These are phyloP conservation scores for Matsumurasca onukii DNA, from an alignment of 1,140 invertebrate species.

Conservation along the genomic window DNA sequence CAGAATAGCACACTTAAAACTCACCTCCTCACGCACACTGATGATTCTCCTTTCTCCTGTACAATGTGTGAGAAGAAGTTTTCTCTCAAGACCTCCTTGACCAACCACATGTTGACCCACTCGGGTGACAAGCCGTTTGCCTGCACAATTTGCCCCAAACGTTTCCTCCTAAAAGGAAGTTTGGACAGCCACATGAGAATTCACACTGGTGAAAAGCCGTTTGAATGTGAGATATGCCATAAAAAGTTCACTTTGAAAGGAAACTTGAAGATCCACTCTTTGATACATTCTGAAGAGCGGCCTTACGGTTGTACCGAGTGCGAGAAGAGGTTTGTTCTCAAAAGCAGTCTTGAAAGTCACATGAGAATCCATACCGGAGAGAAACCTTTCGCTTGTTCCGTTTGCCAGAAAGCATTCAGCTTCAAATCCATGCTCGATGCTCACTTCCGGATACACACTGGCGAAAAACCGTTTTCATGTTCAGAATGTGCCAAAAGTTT, in stretches of 20 bases:
- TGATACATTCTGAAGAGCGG: conserved; percentile 45
- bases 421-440: conserved; percentile 51
- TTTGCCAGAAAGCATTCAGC: conserved; percentile 53
- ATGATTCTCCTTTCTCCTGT: conserved; percentile 47
- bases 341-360: conserved; percentile 13
- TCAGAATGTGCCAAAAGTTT: conserved; percentile 51
- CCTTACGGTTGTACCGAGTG: conserved; percentile 15
- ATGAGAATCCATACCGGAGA: conserved; percentile 44
- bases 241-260: conserved; percentile 51
- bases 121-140: conserved; percentile 6
- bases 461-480: conserved; percentile 50
- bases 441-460: conserved; percentile 49
- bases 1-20: conserved; percentile 13
- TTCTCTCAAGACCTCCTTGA: neutral
- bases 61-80: conserved; percentile 43
- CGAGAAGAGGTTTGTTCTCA: neutral
- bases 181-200: conserved; percentile 5
- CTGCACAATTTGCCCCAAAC: conserved; percentile 1
- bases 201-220: conserved; percentile 48
- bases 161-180: neutral
- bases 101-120: conserved; percentile 5
- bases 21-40: conserved; percentile 2
- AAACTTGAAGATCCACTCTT: conserved; percentile 51
- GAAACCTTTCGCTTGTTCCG: conserved; percentile 50
- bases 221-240: conserved; percentile 50